Evolutionary conservation across 2,797 vertebrate species (phyloP).

Genomic region (Acropternis orthonyx): DNA sequence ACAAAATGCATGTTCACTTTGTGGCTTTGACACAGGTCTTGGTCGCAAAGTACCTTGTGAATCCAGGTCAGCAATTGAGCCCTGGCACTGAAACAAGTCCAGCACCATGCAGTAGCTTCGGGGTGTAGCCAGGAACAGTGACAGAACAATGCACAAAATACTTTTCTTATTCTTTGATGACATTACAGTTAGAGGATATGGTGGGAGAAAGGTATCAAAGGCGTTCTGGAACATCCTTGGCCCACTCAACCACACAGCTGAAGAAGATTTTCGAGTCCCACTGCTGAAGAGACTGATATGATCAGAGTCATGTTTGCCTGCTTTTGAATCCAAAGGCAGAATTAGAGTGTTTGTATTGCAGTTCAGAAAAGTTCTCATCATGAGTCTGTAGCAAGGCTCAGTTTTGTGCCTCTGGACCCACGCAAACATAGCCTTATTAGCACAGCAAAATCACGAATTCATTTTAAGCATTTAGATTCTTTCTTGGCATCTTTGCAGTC

Average conservation of each 20-base stretch:
- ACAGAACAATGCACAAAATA: neutral
- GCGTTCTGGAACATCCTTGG: neutral
- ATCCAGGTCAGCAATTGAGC: neutral
- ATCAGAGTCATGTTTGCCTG: neutral
- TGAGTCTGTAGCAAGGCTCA: neutral
- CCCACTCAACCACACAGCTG: neutral
- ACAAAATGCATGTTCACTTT: neutral
- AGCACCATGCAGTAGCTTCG: neutral
- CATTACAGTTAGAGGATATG: neutral
- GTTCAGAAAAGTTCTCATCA: neutral
- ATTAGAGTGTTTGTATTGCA: neutral
- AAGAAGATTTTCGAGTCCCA: neutral
- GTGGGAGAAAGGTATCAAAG: neutral
- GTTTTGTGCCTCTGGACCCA: neutral
- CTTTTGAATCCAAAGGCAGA: neutral
- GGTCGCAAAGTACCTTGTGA: neutral
- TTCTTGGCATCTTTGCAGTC: neutral
- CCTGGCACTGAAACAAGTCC: neutral
- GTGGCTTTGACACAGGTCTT: neutral
- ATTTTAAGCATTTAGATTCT: neutral
- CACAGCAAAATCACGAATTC: neutral
- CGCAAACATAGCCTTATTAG: neutral
- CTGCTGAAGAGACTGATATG: fast-evolving
- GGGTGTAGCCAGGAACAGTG: neutral
- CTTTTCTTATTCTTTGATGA: neutral